Conservation (phyloP, 2,888 invertebrate species). For the Watsonalla cultraria region DNA sequence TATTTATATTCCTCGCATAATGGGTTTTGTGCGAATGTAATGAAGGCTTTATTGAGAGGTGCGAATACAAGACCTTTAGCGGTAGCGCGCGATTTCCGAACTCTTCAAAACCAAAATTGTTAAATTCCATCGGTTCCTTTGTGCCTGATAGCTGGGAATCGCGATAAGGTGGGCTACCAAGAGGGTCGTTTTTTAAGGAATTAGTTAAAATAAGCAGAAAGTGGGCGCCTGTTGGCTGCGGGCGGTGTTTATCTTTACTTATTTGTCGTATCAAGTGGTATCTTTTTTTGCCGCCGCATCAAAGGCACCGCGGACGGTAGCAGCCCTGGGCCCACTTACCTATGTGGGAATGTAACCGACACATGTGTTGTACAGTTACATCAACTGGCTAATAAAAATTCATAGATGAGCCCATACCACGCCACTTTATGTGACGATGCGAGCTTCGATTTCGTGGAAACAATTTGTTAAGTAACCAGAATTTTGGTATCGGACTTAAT, state of each 20-base stretch:
- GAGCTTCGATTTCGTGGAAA: slow-evolving; percentile 42
- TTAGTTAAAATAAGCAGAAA: slow-evolving; percentile 56
- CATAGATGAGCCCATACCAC: slow-evolving; percentile 28
- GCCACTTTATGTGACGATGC: slow-evolving; percentile 22
- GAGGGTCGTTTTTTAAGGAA: slow-evolving; percentile 43
- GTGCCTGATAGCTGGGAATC: slow-evolving; percentile 11
- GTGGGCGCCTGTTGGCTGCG: slow-evolving; percentile 50
- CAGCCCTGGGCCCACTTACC: slow-evolving; percentile 47
- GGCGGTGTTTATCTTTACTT: slow-evolving; percentile 64
- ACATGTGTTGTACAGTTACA: slow-evolving; percentile 38
- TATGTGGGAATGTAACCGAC: slow-evolving; percentile 51
- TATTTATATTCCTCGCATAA: slow-evolving; percentile 67
- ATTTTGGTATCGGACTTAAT: slow-evolving; percentile 17
- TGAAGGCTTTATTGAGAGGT: slow-evolving; percentile 73
- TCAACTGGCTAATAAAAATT: slow-evolving; percentile 53
- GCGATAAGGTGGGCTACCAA: slow-evolving; percentile 41
- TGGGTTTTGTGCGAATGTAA: slow-evolving; percentile 65
- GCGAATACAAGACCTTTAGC: slow-evolving; percentile 58
- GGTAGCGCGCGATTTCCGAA: slow-evolving; percentile 43
- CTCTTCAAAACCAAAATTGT: slow-evolving; percentile 24
- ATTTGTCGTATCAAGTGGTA: slow-evolving; percentile 74
- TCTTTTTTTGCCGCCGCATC: slow-evolving; percentile 49
- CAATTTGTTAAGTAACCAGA: slow-evolving; percentile 34
- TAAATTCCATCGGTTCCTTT: slow-evolving; percentile 3
- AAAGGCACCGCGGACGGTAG: slow-evolving; percentile 69